Evolutionary conservation across 2,888 invertebrate species (phyloP).

Genomic region (Yponomeuta malinellus): DNA sequence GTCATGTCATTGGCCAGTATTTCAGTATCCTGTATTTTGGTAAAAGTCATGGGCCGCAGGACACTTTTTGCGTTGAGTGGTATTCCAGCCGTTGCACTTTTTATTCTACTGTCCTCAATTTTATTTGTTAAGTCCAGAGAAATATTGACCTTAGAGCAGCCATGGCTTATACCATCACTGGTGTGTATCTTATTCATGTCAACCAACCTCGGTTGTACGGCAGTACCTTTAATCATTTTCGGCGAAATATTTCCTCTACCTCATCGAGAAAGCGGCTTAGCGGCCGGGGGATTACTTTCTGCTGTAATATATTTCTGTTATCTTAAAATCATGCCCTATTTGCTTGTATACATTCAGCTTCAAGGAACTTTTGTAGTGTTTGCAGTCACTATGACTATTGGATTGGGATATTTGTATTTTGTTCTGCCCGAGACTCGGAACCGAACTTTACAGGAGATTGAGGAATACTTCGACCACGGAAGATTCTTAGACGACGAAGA

Average conservation of each 20-base stretch:
- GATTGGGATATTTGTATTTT: constrained; percentile 29
- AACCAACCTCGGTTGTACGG: constrained; percentile 49
- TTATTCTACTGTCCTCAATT: constrained; percentile 35
- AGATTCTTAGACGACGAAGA: constrained; percentile 10
- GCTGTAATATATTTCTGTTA: constrained; percentile 25
- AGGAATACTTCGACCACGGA: constrained; percentile 23
- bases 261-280: constrained; percentile 41
- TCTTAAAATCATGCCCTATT: background rate
- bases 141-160: constrained; percentile 28
- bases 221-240: constrained; percentile 45
- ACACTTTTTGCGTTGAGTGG: constrained; percentile 45
- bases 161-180: constrained; percentile 37
- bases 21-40: constrained; percentile 38
- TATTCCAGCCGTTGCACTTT: constrained; percentile 32
- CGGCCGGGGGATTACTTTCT: constrained; percentile 33
- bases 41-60: constrained; percentile 42
- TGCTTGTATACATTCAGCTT: background rate
- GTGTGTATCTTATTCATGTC: constrained; percentile 43
- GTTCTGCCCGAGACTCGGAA: constrained; percentile 36
- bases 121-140: constrained; percentile 31
- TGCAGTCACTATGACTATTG: constrained; percentile 21
- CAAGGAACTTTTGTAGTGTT: constrained; percentile 16
- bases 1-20: constrained; percentile 41
- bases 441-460: constrained; percentile 34
- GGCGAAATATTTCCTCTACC: constrained; percentile 53